These are phyloP conservation scores for Nothocercus nigrocapillus DNA, from an alignment of 2,113 vertebrate species.

Conservation along the genomic window DNA sequence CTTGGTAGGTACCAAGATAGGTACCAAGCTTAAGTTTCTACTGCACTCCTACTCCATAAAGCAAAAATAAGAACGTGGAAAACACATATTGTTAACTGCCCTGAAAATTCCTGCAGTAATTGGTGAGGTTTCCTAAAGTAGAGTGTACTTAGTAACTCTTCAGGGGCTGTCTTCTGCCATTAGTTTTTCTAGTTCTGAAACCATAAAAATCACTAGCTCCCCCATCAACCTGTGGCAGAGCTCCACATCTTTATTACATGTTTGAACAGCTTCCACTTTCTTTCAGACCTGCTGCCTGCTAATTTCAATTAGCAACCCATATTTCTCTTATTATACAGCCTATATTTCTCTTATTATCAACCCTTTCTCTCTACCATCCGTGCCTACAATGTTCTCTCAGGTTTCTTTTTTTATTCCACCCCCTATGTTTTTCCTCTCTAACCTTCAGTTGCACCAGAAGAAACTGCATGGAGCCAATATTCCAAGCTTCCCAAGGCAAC, in stretches of 20 bases:
- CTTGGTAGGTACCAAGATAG: neutral
- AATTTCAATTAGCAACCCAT: neutral
- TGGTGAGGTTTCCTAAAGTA: fast-evolving
- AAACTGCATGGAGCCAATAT: neutral
- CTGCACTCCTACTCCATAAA: neutral
- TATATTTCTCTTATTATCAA: neutral
- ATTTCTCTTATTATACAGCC: neutral
- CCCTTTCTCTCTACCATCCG: neutral
- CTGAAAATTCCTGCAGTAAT: neutral
- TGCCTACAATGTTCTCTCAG: neutral
- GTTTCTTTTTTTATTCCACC: neutral
- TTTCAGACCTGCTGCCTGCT: neutral
- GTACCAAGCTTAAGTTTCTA: neutral
- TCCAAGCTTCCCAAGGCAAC: neutral
- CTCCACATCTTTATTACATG: fast-evolving
- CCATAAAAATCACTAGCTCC: neutral
- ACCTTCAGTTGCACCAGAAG: neutral
- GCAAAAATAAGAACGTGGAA: neutral
- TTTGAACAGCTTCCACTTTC: neutral
- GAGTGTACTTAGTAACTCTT: neutral
- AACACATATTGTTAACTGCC: neutral
- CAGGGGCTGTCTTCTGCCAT: neutral
- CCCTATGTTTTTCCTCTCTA: neutral
- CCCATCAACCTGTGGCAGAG: neutral
- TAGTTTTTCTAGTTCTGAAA: neutral